Base-by-base conservation (phyloP, 2,888 invertebrate genomes). In the Clepsis dumicolana region DNA sequence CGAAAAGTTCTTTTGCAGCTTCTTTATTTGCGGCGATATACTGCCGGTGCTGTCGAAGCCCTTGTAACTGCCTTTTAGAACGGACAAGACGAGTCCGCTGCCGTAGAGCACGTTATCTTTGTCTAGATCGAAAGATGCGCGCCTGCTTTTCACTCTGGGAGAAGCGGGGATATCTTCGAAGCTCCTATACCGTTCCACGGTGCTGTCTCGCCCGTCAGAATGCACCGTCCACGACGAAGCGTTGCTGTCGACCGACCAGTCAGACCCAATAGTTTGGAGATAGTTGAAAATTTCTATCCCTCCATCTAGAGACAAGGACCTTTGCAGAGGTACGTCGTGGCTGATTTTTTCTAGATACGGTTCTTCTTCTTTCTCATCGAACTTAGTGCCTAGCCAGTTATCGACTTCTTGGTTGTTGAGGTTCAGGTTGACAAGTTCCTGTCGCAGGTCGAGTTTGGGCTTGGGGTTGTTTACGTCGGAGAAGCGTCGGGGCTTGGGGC, bases 161-260 rank as follows among this genome's bases (percentile, higher is more conserved):
- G 90, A 89, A 89, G 87, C 84, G 35, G 88, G 87, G 74, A 91
- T 86, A 90, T 93, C 91, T 77, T 91, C 93, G 65, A 88, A 87
- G 77, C 91, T 91, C 72, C 83, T 87, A 66, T 84, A 83, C 72
- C 79, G 83, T 56, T 88, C 89, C 44, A 80, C 71, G 24, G 73
- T 61, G 24, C 75, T 76, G 27, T 79, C 77, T 14, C 76, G 76
- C 50, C 79, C 83, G 27, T 84, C 84, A 0, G 89, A 87, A 53
- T 87, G 73, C 41, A 87, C 72, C 27, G 90, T 87, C 91, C 91
- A 92, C 14, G 77, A 70, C 5, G 90, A 89, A 3, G 78, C 81
- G n/a, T 78, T 74, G 25, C 85, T 86, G 29, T 78, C 79, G 7
- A 73, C 81, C 21, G 87, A 86, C 80, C 82, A 85, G 60, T 85